Base-by-base conservation (phyloP, 30 jellyfish, hydroid and myxozoan genomes). In the Phacellophora camtschatica region DNA sequence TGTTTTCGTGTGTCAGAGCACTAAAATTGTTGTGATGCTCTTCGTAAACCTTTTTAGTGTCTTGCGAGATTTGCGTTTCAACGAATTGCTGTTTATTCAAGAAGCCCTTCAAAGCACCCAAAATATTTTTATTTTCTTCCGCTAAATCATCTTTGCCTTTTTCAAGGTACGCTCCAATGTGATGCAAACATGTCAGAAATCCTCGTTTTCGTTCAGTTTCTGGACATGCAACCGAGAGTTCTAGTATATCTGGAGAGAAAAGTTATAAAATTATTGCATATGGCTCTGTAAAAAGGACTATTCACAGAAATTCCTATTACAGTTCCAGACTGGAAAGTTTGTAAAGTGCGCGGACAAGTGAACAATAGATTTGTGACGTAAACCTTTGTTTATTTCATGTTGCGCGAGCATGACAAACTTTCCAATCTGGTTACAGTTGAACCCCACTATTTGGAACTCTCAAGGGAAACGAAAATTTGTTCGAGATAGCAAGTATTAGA, bases 151-250 rank as follows among this genome's bases (percentile, higher is more conserved):
- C 84, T n/a, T n/a, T n/a, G 50, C 84, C 32, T 50, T 71, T 64
- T 46, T 61, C 73, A 3, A 78, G 24, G 54, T 36, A 78, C 59
- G 20, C 25, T 63, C 59, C 42, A 19, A 78, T 64, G 25, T 78
- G 90, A 43, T 68, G 78, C 82, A 78, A 9, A 59, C 90, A 78
- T 1, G 90, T 66, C 45, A 61, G 39, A 51, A 78, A 78, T 35
- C 90, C 90, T 15, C 90, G 77, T 18, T 49, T 61, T 31, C 90
- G 82, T 35, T 78, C 90, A 16, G 6, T 18, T 42, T 78, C 90
- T 4, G 90, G 58, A 54, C 65, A 57, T 25, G 45, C 5, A 37
- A 7, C 61, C 11, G 37, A 35, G 8, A 8, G 10, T 7, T 66
- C 63, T 18, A 42, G 25, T 66, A 8, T 15, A 33, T 51, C 81